phyloP scores from a whole-genome alignment of 2,888 invertebrate genomes.

The Mesopsocus fuscifrons region DNA sequence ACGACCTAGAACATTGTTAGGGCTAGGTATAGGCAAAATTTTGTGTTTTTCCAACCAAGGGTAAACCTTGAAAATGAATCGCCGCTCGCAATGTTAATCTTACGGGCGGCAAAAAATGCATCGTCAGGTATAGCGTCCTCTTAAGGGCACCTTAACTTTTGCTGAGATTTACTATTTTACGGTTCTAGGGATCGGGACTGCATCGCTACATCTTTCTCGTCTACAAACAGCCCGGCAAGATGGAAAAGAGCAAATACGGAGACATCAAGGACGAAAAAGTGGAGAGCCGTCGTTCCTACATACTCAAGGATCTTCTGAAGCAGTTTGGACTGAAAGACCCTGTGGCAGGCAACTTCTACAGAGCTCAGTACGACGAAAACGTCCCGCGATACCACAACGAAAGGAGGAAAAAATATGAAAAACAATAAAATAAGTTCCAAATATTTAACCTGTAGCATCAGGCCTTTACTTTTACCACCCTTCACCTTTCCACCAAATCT shows the following conservation, averaged over 20 bases:
- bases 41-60: no score
- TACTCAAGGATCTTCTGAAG: neutral
- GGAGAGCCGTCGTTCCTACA: neutral
- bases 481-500: neutral
- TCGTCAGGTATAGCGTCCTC: no score
- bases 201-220: slow-evolving; percentile 65
- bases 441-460: neutral
- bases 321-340: neutral
- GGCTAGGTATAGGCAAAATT: no score
- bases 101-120: no score
- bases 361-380: slow-evolving; percentile 3
- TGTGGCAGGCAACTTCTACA: slow-evolving; percentile 6
- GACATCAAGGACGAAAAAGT: neutral
- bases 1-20: no score
- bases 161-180: no score
- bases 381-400: neutral
- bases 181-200: slow-evolving; percentile 25
- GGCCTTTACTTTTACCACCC: neutral
- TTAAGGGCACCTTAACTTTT: no score
- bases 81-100: no score
- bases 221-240: slow-evolving; percentile 44
- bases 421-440: no score
- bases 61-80: no score
- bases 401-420: neutral
- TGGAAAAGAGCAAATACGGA: neutral